Conservation (phyloP, 2,797 vertebrate genomes). For the Erpetoichthys calabaricus region DNA sequence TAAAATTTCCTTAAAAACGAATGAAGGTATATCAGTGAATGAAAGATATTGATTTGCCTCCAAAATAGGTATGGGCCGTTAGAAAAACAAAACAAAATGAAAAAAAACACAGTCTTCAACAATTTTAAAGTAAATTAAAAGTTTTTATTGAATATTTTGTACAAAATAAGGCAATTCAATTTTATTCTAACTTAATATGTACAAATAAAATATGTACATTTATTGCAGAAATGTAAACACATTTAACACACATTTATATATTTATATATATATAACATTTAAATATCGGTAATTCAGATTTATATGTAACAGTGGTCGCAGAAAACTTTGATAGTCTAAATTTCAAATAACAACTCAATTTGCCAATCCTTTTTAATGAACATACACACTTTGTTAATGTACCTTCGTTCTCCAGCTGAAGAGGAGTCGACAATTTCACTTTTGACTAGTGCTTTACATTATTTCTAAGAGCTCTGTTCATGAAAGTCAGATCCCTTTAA, state of each 20-base stretch:
- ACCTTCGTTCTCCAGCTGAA: not conserved
- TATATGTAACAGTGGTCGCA: constrained; percentile 27
- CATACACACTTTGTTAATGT: not conserved
- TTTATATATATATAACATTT: constrained; percentile 16
- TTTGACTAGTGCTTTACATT: constrained; percentile 7
- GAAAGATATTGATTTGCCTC: too few species aligned
- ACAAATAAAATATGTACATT: constrained; percentile 27
- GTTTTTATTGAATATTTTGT: constrained; percentile 22
- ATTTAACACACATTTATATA: constrained; percentile 5
- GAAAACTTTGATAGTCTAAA: constrained; percentile 25
- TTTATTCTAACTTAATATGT: constrained; percentile 20
- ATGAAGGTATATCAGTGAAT: too few species aligned
- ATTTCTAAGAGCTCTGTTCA: constrained; percentile 5
- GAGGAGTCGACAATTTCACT: not conserved
- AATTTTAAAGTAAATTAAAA: constrained; percentile 10
- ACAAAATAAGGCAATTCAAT: constrained; percentile 22
- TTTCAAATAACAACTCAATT: constrained; percentile 11
- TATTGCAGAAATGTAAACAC: constrained; percentile 24
- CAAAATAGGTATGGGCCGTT: too few species aligned
- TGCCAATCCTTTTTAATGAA: not conserved
- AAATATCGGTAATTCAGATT: constrained; percentile 26
- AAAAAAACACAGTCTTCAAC: not conserved
- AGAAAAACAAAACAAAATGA: not conserved
- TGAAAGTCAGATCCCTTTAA: constrained; percentile 1
- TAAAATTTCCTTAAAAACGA: too few species aligned